A percentile compares a stretch with the other conserved stretches of the same genome.
Conservation (phyloP, 2,888 invertebrate species). For the Agrilus cyanescens region DNA sequence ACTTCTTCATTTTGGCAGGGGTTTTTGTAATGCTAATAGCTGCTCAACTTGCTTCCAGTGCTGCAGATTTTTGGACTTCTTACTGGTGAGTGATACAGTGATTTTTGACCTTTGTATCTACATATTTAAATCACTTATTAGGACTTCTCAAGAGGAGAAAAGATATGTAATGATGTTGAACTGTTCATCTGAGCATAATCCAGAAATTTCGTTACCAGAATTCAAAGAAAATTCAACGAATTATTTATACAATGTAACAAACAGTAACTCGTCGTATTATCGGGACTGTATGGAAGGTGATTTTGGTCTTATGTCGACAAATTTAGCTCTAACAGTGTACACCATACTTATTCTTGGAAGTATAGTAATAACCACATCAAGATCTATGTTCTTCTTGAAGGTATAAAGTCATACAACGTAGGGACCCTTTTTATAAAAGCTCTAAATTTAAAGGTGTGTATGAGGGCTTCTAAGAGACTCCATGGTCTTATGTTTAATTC, state of each 20-base stretch:
- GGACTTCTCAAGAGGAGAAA: too few relatives aligned
- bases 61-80: conserved; percentile 16
- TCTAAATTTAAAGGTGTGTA: conserved; percentile 44
- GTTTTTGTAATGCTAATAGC: conserved; percentile 8
- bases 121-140: too few relatives aligned
- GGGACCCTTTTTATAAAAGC: too few relatives aligned
- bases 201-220: too few relatives aligned
- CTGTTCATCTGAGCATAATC: too few relatives aligned
- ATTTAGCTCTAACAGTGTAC: conserved; percentile 31
- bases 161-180: too few relatives aligned
- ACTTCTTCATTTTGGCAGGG: conserved; percentile 10
- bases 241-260: too few relatives aligned
- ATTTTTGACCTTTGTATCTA: too few relatives aligned
- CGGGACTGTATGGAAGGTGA: too few relatives aligned
- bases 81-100: conserved; percentile 15
- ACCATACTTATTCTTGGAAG: conserved; percentile 27
- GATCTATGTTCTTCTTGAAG: conserved; percentile 55
- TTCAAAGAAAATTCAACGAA: too few relatives aligned
- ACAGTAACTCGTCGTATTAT: too few relatives aligned
- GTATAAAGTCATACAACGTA: not conserved
- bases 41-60: conserved; percentile 14
- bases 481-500: conserved; percentile 78
- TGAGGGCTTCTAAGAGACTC: conserved; percentile 61
- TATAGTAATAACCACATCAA: conserved; percentile 37
- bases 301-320: conserved; percentile 6